These are phyloP conservation scores for Rhagologus leucostigma DNA, from an alignment of 2,113 vertebrate species.

Conservation along the genomic window DNA sequence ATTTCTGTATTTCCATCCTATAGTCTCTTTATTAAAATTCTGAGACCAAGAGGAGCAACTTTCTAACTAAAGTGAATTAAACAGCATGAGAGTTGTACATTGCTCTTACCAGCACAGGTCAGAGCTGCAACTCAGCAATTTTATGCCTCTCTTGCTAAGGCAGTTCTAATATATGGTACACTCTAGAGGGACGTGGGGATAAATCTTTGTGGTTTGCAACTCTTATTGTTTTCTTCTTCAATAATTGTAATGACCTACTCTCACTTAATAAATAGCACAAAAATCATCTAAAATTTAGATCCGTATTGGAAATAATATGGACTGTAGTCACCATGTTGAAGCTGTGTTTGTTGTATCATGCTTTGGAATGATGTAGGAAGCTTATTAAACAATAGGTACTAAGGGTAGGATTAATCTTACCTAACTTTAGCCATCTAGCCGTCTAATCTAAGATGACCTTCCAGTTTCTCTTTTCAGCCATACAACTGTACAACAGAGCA, in stretches of 20 bases:
- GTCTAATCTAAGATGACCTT: not conserved
- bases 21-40: not conserved
- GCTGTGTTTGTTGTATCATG: not conserved
- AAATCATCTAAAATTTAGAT: not conserved
- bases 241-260: not conserved
- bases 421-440: not conserved
- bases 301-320: not conserved
- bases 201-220: not conserved
- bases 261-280: not conserved
- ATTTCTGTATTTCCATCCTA: not conserved
- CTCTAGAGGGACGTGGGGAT: not conserved
- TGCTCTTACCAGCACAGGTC: not conserved
- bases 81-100: not conserved
- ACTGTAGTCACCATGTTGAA: not conserved
- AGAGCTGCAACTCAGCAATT: conserved; percentile 18
- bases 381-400: not conserved
- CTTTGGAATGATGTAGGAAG: not conserved
- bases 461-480: not conserved
- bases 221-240: not conserved
- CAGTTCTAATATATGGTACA: not conserved
- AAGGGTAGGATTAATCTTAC: not conserved
- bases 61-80: conserved; percentile 11
- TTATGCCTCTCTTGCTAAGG: not conserved
- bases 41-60: not conserved
- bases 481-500: not conserved